Conservation (phyloP, 2,113 vertebrate genomes). For the Scatophagus argus region DNA sequence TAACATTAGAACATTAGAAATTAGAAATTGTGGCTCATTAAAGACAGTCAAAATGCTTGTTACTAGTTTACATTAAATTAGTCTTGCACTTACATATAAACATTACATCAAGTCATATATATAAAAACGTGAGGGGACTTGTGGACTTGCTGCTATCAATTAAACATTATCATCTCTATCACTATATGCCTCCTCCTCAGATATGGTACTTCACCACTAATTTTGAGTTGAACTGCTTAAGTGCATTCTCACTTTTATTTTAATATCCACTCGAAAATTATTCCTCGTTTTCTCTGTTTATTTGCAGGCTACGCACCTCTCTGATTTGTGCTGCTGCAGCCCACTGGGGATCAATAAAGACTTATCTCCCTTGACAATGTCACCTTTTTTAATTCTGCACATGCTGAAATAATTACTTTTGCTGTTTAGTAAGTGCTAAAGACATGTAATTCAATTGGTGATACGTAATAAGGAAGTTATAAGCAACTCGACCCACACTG, state of each 20-base stretch:
- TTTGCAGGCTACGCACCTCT: not conserved
- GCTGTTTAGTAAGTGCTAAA: constrained; percentile 4
- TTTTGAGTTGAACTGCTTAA: not conserved
- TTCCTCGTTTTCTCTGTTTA: not conserved
- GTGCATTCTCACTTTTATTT: not conserved
- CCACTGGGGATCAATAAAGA: not conserved
- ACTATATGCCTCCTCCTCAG: not conserved
- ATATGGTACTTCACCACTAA: not conserved
- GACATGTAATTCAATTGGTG: not conserved
- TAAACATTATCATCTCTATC: no score
- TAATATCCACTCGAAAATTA: not conserved
- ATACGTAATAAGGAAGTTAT: not conserved
- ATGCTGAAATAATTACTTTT: not conserved
- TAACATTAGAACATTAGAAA: no score
- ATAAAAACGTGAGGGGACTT: no score
- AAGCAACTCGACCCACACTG: not conserved
- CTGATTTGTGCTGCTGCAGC: not conserved
- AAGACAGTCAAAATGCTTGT: not conserved
- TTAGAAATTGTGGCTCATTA: not conserved
- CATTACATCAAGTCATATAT: not conserved
- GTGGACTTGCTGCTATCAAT: no score
- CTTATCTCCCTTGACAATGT: not conserved
- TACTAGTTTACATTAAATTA: not conserved
- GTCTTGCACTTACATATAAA: not conserved
- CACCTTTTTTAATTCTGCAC: not conserved